Evolutionary conservation across 1,140 invertebrate species (phyloP).

Genomic region (Linepithema humile): DNA sequence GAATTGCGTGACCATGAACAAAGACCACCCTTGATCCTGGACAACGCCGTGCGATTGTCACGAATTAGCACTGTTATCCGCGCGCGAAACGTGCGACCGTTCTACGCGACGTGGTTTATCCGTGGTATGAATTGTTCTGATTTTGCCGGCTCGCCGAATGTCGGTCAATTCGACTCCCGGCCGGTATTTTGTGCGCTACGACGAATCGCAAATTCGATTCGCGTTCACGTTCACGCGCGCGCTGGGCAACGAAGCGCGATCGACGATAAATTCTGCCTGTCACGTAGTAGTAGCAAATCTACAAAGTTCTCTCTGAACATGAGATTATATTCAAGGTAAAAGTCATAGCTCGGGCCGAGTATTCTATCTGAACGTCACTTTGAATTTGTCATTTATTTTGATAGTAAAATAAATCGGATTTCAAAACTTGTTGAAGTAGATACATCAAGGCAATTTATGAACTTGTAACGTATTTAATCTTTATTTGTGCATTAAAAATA

Average conservation of each 20-base stretch:
- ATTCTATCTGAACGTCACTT: constrained; percentile 10
- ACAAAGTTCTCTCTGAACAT: neutral
- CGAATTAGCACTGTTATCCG: constrained; percentile 46
- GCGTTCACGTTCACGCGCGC: neutral
- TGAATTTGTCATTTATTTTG: neutral
- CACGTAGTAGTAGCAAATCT: neutral
- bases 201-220: constrained; percentile 29
- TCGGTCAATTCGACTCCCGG: constrained; percentile 12
- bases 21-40: constrained; percentile 48
- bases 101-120: constrained; percentile 19
- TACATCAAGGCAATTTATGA: neutral
- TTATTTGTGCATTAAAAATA: neutral
- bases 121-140: constrained; percentile 28
- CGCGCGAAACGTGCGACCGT: constrained; percentile 25
- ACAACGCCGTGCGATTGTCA: constrained; percentile 45
- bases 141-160: constrained; percentile 19
- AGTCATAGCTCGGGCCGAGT: neutral
- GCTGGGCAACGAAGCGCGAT: neutral
- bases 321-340: constrained; percentile 21
- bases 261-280: neutral
- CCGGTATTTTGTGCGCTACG: neutral
- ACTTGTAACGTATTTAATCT: neutral
- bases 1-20: constrained; percentile 34
- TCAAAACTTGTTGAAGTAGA: constrained; percentile 5
- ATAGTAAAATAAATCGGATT: neutral